Percentiles rank a stretch among this genome's conserved stretches.
These are phyloP conservation scores for Styela clava DNA, from an alignment of 23 tunicate species.

Conservation along the genomic window DNA sequence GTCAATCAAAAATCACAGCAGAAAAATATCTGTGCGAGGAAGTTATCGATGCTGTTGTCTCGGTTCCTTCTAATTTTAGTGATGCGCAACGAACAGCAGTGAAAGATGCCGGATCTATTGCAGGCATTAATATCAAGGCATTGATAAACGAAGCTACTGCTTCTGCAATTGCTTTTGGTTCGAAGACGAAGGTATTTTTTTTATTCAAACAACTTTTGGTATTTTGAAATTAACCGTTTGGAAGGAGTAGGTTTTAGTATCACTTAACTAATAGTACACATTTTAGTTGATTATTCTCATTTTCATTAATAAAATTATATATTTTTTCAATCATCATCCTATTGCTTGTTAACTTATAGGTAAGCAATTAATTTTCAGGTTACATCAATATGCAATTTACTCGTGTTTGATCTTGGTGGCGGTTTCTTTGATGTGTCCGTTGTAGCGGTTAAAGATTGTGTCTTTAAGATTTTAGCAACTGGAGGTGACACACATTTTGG, in stretches of 20 bases:
- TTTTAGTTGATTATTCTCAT: too few relatives aligned
- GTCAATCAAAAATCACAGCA: neutral
- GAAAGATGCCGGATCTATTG: constrained; percentile 84
- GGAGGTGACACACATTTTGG: constrained; percentile 91
- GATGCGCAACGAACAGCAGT: constrained; percentile 44
- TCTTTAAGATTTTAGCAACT: constrained; percentile 78
- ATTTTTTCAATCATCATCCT: too few relatives aligned
- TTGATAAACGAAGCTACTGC: constrained; percentile 91
- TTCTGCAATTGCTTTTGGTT: constrained; percentile 88
- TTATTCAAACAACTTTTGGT: too few relatives aligned
- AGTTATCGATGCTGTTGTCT: neutral
- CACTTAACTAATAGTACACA: too few relatives aligned
- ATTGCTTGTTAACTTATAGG: too few relatives aligned
- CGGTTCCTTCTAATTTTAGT: neutral
- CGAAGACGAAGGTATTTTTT: constrained; percentile 44
- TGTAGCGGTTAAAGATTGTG: constrained; percentile 70
- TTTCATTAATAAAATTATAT: too few relatives aligned
- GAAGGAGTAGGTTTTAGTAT: too few relatives aligned
- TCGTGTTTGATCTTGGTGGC: constrained; percentile 84
- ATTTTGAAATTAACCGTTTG: too few relatives aligned
- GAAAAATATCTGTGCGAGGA: neutral
- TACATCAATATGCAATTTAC: constrained; percentile 51
- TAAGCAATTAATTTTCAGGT: too few relatives aligned
- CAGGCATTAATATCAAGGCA: constrained; percentile 71
- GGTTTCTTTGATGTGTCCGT: constrained; percentile 87